These are phyloP conservation scores for Campoletis sonorensis DNA, from an alignment of 1,140 invertebrate species.

Conservation along the genomic window DNA sequence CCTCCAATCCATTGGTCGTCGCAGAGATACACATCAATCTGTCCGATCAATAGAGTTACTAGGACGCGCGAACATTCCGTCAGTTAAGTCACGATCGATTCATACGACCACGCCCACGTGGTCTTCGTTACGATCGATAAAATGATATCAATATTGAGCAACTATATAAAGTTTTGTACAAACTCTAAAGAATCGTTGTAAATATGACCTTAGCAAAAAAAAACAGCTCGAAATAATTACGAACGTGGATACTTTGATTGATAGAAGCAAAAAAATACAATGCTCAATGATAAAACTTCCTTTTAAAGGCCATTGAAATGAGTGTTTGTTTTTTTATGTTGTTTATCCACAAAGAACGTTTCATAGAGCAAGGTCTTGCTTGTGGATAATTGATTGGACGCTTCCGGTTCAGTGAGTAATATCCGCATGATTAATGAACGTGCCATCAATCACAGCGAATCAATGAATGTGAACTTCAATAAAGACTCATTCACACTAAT, in stretches of 20 bases:
- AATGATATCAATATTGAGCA: background rate
- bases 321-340: background rate
- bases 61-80: slow-evolving; percentile 27
- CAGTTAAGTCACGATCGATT: slow-evolving; percentile 33
- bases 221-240: background rate
- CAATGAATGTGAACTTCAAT: slow-evolving; percentile 4
- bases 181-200: background rate
- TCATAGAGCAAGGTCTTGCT: slow-evolving; percentile 3
- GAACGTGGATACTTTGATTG: background rate
- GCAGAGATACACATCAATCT: slow-evolving; percentile 10
- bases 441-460: background rate
- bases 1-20: background rate
- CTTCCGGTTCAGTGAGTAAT: slow-evolving; percentile 3
- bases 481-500: background rate
- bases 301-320: background rate
- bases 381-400: background rate
- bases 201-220: background rate
- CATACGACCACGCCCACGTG: slow-evolving; percentile 26
- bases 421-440: background rate
- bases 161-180: background rate
- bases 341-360: background rate
- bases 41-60: slow-evolving; percentile 7
- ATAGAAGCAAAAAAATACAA: background rate
- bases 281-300: background rate
- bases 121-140: background rate